Evolutionary conservation across 1,140 invertebrate species (phyloP).

Genomic region (Calliphora vicina): DNA sequence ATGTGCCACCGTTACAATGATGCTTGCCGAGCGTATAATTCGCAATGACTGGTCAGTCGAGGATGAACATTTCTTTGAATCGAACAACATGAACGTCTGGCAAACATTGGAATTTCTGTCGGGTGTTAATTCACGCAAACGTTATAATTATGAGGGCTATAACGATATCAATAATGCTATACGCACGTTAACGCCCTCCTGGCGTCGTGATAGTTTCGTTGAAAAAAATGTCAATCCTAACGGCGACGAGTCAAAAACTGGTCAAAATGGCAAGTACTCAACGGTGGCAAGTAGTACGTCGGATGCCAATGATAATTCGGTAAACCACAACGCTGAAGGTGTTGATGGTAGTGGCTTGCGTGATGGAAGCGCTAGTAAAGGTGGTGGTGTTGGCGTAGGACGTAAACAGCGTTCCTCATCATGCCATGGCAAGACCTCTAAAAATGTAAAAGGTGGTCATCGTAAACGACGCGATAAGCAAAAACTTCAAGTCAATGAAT

Average conservation of each 20-base stretch:
- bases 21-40: slow-evolving; percentile 57
- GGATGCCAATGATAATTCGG: background rate
- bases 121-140: slow-evolving; percentile 53
- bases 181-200: slow-evolving; percentile 55
- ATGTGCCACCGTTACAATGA: slow-evolving; percentile 59
- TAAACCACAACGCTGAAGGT: background rate
- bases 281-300: background rate
- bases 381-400: background rate
- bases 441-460: background rate
- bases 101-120: slow-evolving; percentile 59
- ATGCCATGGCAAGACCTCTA: too few species aligned
- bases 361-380: background rate
- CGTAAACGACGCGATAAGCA: background rate
- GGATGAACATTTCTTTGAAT: slow-evolving; percentile 54
- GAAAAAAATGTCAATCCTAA: slow-evolving; percentile 44
- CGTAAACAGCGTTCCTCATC: background rate
- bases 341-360: background rate
- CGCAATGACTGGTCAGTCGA: slow-evolving; percentile 62
- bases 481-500: background rate
- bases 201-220: slow-evolving; percentile 56
- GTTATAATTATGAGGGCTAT: slow-evolving; percentile 59
- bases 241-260: background rate
- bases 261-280: background rate
- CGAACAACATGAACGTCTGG: slow-evolving; percentile 62
- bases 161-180: slow-evolving; percentile 55